Evolutionary conservation across 2,888 invertebrate genomes (phyloP).

Genomic region (Trissolcus brochymenae): DNA sequence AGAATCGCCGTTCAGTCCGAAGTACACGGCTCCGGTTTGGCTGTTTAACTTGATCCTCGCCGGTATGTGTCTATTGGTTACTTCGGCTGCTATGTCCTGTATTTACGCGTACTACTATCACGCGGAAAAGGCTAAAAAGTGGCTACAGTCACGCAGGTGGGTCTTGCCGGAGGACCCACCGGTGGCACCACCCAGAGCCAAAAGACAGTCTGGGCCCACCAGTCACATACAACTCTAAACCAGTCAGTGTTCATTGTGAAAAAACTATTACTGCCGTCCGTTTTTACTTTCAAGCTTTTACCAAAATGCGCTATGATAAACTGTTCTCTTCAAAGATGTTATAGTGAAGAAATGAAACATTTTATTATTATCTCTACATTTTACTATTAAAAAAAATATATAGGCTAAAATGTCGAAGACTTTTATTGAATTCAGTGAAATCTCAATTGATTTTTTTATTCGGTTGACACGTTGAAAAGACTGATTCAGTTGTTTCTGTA

Average conservation of each 20-base stretch:
- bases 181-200: conserved; percentile 73
- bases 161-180: conserved; percentile 66
- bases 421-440: background rate
- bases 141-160: conserved; percentile 77
- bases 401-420: background rate
- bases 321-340: no score
- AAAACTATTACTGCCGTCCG: no score
- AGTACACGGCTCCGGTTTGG: conserved; percentile 65
- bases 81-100: conserved; percentile 81
- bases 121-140: conserved; percentile 82
- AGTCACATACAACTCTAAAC: conserved; percentile 61
- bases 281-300: no score
- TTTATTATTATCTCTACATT: no score
- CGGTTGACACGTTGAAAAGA: background rate
- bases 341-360: no score
- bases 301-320: no score
- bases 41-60: conserved; percentile 78
- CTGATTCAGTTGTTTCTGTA: background rate
- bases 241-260: no score
- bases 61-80: conserved; percentile 82
- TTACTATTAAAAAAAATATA: no score
- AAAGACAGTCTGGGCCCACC: conserved; percentile 63
- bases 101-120: conserved; percentile 87
- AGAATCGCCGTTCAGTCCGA: conserved; percentile 78
- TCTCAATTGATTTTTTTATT: background rate